Evolutionary conservation across 2,888 invertebrate species (phyloP).

Genomic region (Latheticus oryzae): DNA sequence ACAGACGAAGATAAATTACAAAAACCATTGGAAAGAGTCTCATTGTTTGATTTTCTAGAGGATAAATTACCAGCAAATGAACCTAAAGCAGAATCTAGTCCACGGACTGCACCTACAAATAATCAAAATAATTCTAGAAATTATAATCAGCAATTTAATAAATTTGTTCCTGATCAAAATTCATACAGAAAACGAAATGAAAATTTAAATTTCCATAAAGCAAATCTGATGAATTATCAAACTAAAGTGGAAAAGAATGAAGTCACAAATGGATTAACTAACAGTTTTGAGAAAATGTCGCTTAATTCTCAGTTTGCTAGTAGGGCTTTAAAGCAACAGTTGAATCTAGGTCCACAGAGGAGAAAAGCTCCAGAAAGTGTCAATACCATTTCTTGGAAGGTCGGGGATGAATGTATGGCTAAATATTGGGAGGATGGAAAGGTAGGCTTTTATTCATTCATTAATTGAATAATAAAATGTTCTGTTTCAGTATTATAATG

Average conservation of each 20-base stretch:
- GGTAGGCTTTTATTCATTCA: conserved; percentile 72
- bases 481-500: conserved; percentile 87
- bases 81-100: conserved; percentile 45
- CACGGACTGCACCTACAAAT: conserved; percentile 23
- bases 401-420: conserved; percentile 87
- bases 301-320: conserved; percentile 62
- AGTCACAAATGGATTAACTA: conserved; percentile 45
- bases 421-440: conserved; percentile 94
- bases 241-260: background rate
- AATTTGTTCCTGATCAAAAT: background rate
- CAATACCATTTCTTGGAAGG: conserved; percentile 73
- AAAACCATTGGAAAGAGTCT: conserved; percentile 84
- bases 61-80: conserved; percentile 74
- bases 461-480: no score
- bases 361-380: conserved; percentile 29
- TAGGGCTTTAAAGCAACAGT: conserved; percentile 60
- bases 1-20: conserved; percentile 69
- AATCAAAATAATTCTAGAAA: conserved; percentile 25
- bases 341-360: conserved; percentile 54
- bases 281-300: conserved; percentile 56
- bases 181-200: background rate
- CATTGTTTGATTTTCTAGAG: conserved; percentile 85
- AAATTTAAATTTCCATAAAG: background rate
- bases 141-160: conserved; percentile 16
- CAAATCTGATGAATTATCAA: background rate